Evolutionary conservation across 2,113 vertebrate genomes (phyloP), one percentile per base, ranked within the genome.

Genomic region (Rhinolophus sinicus): DNA sequence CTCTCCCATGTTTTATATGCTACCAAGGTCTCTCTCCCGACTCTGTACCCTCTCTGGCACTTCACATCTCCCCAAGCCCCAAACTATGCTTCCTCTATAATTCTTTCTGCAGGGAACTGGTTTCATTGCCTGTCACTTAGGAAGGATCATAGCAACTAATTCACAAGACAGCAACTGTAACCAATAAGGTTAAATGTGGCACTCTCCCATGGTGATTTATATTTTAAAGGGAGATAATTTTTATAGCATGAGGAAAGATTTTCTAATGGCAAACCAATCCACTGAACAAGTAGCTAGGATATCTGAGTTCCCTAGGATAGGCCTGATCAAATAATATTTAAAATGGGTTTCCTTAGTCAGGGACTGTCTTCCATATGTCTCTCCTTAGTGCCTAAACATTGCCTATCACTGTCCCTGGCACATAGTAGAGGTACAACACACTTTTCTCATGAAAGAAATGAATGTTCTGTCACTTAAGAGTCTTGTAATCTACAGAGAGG

Each of bases 1-100:
- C 0, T 26, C n/a, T 73, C 1, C 8, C 4, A 0, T 47, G 15
- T 62, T 64, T 15, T 21, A 5, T 13, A 33, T 40, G 7, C 44
- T 38, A 13, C 19, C 0, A 8, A n/a, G 19, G 13, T 2, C 19
- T 72, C 8, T 30, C 16, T 52, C 16, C 1, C 38, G 0, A 35
- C 19, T 67, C 44, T 84, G 9, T 12, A 33, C 2, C 10, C 16
- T 82, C 14, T 13, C 15, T 78, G 44, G 62, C n/a, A 54, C 8
- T 54, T 40, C 10, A 56, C 7, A 11, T 2, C 8, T 77, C 28
- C 26, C 16, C 7, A 64, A 44, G 6, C 4, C 54, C 24, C 10
- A 6, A 40, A 22, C 19, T 13, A 58, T 60, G 62, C 0, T 47
- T 72, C 44, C 80, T 56, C 35, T 87, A 3, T n/a, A 73, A 67